Conservation (phyloP, 2,113 vertebrate species). For the Athene cunicularia region DNA sequence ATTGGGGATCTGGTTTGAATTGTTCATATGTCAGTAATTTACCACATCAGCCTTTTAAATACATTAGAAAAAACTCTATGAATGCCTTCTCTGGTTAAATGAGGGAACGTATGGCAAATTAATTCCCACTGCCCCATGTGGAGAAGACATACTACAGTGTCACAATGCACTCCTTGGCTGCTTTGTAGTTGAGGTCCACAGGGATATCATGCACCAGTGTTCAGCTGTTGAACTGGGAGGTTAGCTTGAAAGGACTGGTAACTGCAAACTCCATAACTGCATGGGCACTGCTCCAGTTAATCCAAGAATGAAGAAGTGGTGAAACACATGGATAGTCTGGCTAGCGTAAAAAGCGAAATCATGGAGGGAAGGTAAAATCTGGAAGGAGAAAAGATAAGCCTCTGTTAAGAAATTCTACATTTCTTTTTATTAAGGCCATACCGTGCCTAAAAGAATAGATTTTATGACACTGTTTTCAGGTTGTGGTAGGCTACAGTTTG, state of each 20-base stretch:
- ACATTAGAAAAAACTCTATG: neutral
- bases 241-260: neutral
- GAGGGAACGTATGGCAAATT: neutral
- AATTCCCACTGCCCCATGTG: neutral
- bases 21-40: neutral
- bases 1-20: neutral
- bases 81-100: neutral
- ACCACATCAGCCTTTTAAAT: neutral
- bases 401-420: neutral
- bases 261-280: neutral
- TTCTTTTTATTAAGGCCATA: neutral
- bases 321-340: neutral
- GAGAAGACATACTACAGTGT: neutral
- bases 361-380: neutral
- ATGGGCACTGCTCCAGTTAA: neutral
- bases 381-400: neutral
- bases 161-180: neutral
- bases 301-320: neutral
- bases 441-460: neutral
- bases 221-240: neutral
- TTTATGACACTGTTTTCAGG: neutral
- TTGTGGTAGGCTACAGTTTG: neutral
- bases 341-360: neutral
- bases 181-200: neutral
- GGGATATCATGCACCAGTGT: neutral